phyloP scores from a whole-genome alignment of 2,797 vertebrate species.

The Adrianichthys oophorus region DNA sequence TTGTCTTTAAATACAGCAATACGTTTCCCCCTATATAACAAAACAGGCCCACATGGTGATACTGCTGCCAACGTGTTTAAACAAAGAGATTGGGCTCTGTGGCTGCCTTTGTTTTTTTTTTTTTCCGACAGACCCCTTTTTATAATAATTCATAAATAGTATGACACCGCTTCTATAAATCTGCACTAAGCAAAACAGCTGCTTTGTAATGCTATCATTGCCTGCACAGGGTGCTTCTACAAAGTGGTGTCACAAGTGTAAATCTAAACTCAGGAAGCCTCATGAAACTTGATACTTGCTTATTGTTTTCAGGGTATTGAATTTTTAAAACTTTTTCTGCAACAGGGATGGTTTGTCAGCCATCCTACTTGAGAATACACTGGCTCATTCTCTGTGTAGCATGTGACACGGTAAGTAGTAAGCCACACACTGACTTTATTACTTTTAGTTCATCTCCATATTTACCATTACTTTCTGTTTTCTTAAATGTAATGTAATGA shows the following conservation, averaged over 20 bases:
- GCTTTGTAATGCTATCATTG: too few relatives aligned
- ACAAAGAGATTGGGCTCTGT: too few relatives aligned
- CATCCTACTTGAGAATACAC: slow-evolving; percentile 17
- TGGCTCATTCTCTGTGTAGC: slow-evolving; percentile 30
- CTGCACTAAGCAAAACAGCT: too few relatives aligned
- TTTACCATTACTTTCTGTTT: slow-evolving; percentile 1
- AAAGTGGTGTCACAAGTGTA: background rate
- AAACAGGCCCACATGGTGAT: too few relatives aligned
- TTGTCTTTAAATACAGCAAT: too few relatives aligned
- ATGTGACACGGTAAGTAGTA: slow-evolving; percentile 35
- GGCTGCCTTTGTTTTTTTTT: too few relatives aligned
- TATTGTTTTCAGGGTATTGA: slow-evolving; percentile 18
- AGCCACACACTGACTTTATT: slow-evolving; percentile 5
- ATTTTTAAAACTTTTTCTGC: slow-evolving; percentile 40
- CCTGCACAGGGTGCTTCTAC: background rate
- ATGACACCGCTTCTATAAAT: too few relatives aligned
- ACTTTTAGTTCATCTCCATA: background rate
- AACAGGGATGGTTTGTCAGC: slow-evolving; percentile 4
- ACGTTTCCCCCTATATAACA: too few relatives aligned
- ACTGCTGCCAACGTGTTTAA: too few relatives aligned
- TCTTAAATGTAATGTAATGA: background rate
- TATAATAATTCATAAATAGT: too few relatives aligned
- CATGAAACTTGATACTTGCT: slow-evolving; percentile 16
- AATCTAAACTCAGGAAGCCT: slow-evolving; percentile 3
- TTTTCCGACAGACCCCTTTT: too few relatives aligned